Conservation (phyloP, 2,888 invertebrate species). For the Mantis religiosa region DNA sequence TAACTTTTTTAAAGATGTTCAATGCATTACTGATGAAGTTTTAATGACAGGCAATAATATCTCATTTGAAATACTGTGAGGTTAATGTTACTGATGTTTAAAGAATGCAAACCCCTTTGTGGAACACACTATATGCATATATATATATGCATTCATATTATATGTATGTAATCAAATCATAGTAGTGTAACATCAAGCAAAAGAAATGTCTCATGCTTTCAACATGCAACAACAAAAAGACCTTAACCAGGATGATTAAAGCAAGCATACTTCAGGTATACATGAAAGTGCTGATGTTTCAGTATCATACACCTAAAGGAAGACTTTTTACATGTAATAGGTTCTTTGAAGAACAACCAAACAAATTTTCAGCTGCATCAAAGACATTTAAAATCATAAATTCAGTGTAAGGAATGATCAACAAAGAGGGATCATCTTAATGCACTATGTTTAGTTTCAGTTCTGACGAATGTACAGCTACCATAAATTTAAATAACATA, state of each 20-base stretch:
- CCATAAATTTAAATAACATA: too few relatives aligned
- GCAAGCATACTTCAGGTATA: neutral
- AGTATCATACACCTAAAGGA: neutral
- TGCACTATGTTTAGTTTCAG: neutral
- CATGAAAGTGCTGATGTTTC: neutral
- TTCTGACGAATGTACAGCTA: neutral
- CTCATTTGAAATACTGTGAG: too few relatives aligned
- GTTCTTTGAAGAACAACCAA: neutral
- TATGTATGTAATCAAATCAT: too few relatives aligned
- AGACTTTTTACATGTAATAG: neutral
- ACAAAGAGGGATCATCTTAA: neutral
- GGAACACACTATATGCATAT: too few relatives aligned
- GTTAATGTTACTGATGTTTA: too few relatives aligned
- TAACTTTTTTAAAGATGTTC: too few relatives aligned
- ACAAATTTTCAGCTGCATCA: neutral
- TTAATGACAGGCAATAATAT: too few relatives aligned
- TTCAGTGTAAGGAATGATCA: neutral
- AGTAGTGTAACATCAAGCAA: neutral
- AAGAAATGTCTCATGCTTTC: neutral
- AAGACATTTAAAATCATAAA: neutral
- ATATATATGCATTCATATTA: too few relatives aligned
- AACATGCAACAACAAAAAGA: neutral
- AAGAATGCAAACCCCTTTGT: too few relatives aligned
- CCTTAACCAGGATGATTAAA: neutral
- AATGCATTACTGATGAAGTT: too few relatives aligned